phyloP scores from a whole-genome alignment of 1,140 invertebrate genomes.

The Oreohelix idahoensis region DNA sequence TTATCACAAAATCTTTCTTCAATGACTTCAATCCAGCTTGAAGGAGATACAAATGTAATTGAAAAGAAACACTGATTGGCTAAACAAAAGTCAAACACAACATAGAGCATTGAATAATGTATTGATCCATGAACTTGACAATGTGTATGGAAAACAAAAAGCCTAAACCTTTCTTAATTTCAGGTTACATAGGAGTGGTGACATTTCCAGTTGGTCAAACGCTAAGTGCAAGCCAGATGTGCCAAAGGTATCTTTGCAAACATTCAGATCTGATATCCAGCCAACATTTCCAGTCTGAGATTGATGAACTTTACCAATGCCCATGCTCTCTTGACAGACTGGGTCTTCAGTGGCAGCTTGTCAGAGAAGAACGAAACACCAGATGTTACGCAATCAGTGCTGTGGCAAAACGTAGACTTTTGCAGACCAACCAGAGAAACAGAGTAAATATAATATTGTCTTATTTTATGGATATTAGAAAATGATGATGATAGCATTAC shows the following conservation, averaged over 20 bases:
- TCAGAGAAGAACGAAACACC: background rate
- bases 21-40: too few relatives aligned
- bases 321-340: background rate
- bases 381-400: constrained; percentile 2
- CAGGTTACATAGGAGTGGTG: constrained; percentile 1
- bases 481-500: too few relatives aligned
- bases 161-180: background rate
- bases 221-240: background rate
- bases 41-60: too few relatives aligned
- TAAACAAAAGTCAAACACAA: too few relatives aligned
- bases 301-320: background rate
- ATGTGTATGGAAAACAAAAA: too few relatives aligned
- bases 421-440: background rate
- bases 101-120: too few relatives aligned
- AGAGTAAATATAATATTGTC: background rate
- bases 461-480: too few relatives aligned
- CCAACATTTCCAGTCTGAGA: background rate
- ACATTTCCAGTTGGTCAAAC: background rate
- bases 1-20: too few relatives aligned
- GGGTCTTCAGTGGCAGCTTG: constrained; percentile 1
- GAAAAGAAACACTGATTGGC: too few relatives aligned
- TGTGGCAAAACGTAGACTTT: background rate
- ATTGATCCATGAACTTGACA: too few relatives aligned
- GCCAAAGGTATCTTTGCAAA: background rate
- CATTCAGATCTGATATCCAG: background rate